phyloP scores from a whole-genome alignment of 2,113 vertebrate genomes.

The Hemicordylus capensis region DNA sequence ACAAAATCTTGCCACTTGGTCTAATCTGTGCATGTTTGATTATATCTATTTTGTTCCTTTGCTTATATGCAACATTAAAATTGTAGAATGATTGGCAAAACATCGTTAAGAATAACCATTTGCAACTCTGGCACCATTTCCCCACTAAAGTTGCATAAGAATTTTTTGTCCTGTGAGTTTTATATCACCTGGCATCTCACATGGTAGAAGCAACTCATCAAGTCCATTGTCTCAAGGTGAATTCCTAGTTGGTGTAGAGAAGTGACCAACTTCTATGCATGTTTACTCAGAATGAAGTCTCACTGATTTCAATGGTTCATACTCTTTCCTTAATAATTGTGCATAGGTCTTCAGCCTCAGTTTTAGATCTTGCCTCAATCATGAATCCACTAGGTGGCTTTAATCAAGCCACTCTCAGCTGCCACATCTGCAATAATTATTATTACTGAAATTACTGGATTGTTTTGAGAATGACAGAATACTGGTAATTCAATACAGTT shows the following conservation, averaged over 20 bases:
- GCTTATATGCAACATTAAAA: background rate
- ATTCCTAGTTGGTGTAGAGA: background rate
- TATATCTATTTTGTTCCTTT: background rate
- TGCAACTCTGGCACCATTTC: background rate
- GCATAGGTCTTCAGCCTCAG: no score
- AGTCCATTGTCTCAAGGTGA: background rate
- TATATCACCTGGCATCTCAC: no score
- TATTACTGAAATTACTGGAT: background rate
- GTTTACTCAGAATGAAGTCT: background rate
- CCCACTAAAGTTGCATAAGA: background rate
- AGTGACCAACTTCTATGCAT: no score
- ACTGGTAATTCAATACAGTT: background rate
- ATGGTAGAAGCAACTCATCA: background rate
- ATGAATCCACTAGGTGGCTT: background rate
- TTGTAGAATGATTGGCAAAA: background rate
- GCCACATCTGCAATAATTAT: background rate
- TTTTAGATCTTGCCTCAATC: no score
- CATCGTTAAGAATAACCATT: background rate
- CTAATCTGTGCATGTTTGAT: background rate
- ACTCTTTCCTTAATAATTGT: no score
- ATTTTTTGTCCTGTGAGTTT: no score
- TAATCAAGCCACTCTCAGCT: no score
- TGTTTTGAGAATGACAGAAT: no score
- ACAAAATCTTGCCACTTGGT: background rate
- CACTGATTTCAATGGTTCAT: background rate